These are phyloP conservation scores for Babyrousa celebensis DNA, from an alignment of 2,797 vertebrate genomes.

Conservation along the genomic window DNA sequence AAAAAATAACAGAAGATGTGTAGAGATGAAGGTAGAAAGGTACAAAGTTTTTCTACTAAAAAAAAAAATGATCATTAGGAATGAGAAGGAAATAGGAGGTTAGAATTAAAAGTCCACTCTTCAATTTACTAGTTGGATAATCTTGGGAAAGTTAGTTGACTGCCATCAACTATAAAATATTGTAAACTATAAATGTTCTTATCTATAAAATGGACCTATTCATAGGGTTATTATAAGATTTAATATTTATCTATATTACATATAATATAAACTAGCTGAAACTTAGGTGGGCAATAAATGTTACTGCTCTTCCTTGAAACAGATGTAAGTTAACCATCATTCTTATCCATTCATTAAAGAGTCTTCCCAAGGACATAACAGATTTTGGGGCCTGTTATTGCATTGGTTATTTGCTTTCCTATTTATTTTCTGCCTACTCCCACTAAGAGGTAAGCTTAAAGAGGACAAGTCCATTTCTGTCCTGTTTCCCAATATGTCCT, in stretches of 20 bases:
- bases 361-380: background rate
- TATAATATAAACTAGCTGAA: background rate
- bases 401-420: background rate
- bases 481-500: background rate
- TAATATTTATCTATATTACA: background rate
- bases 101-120: constrained; percentile 4
- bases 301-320: background rate
- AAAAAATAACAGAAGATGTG: background rate
- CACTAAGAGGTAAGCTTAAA: background rate
- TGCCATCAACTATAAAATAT: background rate
- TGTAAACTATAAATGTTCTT: background rate
- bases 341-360: background rate
- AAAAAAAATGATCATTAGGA: constrained; percentile 31
- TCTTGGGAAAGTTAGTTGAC: background rate
- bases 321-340: background rate
- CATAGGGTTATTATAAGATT: background rate
- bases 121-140: background rate
- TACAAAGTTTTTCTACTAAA: background rate
- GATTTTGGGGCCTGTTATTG: background rate
- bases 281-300: background rate
- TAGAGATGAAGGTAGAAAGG: background rate
- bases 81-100: background rate
- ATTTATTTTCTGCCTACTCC: background rate
- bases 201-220: background rate
- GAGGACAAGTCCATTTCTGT: background rate